Evolutionary conservation across 1,140 invertebrate genomes (phyloP).

Genomic region (Hycleus phaleratus): DNA sequence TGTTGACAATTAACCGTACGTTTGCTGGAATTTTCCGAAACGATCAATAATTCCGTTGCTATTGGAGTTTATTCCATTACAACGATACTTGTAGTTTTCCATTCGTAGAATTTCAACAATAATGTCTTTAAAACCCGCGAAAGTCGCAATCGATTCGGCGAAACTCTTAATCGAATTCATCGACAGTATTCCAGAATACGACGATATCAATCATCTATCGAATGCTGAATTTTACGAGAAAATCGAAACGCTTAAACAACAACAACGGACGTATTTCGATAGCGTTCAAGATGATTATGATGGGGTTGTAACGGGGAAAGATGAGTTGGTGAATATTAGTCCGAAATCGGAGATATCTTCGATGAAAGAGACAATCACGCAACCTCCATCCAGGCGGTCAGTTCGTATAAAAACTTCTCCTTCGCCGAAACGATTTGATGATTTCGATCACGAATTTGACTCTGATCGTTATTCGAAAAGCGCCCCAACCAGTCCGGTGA

Average conservation of each 20-base stretch:
- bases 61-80: too few relatives aligned
- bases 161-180: conserved; percentile 57
- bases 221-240: conserved; percentile 59
- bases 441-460: too few relatives aligned
- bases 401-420: conserved; percentile 38
- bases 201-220: conserved; percentile 58
- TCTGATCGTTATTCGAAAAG: conserved; percentile 32
- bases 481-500: conserved; percentile 48
- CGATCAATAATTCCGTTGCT: too few relatives aligned
- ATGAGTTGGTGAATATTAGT: background rate
- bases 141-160: conserved; percentile 6
- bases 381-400: conserved; percentile 37
- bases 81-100: conserved; percentile 22
- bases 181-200: conserved; percentile 61
- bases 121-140: too few relatives aligned
- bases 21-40: too few relatives aligned
- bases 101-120: too few relatives aligned
- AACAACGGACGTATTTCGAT: conserved; percentile 51
- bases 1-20: too few relatives aligned
- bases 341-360: conserved; percentile 2
- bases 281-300: conserved; percentile 46
- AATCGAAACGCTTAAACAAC: conserved; percentile 54
- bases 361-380: conserved; percentile 27
- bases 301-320: conserved; percentile 38
- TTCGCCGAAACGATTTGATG: conserved; percentile 6